These are phyloP conservation scores for Hypotaenidia okinawae DNA, from an alignment of 2,797 vertebrate species.

Conservation along the genomic window DNA sequence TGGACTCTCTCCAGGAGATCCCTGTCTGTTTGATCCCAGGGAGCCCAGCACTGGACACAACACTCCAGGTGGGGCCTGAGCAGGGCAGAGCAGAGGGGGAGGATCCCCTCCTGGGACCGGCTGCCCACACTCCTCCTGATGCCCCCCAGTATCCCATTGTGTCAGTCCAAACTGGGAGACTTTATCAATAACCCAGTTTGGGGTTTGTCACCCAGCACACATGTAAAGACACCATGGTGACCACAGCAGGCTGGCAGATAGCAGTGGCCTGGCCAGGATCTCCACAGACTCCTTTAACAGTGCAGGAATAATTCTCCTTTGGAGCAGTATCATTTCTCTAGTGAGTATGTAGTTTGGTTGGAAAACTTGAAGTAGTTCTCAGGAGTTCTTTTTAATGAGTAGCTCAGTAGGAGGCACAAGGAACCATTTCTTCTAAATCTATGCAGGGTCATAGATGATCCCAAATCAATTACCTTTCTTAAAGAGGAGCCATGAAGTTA, in stretches of 20 bases:
- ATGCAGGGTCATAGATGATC: neutral
- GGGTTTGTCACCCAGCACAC: neutral
- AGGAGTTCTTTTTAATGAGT: neutral
- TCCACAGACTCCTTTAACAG: neutral
- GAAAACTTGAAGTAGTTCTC: neutral
- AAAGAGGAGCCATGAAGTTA: neutral
- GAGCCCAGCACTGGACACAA: no score
- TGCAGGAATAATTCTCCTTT: neutral
- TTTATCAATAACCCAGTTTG: neutral
- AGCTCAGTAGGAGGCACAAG: neutral
- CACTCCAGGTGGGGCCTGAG: no score
- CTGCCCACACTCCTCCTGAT: no score
- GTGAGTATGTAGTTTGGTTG: neutral
- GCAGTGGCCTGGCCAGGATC: neutral
- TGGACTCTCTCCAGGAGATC: no score
- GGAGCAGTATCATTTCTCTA: neutral
- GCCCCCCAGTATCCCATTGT: no score
- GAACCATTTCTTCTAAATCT: neutral
- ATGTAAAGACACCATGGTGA: neutral
- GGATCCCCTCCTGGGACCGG: no score
- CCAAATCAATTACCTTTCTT: neutral
- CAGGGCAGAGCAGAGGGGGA: no score
- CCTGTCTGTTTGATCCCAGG: no score
- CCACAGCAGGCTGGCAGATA: neutral
- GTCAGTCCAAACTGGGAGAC: neutral